Evolutionary conservation across 2,888 invertebrate species (phyloP).

Genomic region (Pristionchus exspectatus): DNA sequence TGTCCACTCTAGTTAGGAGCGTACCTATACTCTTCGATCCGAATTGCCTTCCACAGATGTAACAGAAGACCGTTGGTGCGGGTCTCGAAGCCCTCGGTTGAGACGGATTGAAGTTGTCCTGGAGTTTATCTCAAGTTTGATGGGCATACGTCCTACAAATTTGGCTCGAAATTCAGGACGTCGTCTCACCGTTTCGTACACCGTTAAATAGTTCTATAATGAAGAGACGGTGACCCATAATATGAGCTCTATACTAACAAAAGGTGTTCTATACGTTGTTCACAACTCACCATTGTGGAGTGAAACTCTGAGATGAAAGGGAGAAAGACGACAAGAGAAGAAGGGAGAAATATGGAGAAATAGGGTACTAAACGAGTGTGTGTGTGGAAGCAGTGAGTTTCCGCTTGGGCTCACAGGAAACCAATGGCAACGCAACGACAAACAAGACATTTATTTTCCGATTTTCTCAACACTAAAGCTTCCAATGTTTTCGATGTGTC

Average conservation of each 20-base stretch:
- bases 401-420: neutral
- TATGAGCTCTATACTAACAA: neutral
- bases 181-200: neutral
- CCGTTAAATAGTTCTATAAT: neutral
- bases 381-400: neutral
- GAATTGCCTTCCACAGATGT: constrained; percentile 85
- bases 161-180: neutral
- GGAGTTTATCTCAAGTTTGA: neutral
- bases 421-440: neutral
- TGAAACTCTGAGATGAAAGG: neutral
- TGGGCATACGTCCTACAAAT: too few relatives aligned
- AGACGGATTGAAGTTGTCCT: constrained; percentile 71
- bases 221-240: neutral
- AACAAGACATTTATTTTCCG: neutral
- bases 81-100: constrained; percentile 72
- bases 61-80: constrained; percentile 82
- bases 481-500: too few relatives aligned
- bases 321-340: too few relatives aligned
- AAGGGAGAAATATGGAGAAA: neutral
- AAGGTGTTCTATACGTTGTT: neutral
- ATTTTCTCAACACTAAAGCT: too few relatives aligned
- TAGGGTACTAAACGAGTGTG: neutral
- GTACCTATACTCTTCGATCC: constrained; percentile 82
- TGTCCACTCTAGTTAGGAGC: too few relatives aligned
- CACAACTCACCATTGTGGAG: neutral